Evolutionary conservation across 2,888 invertebrate species (phyloP), one percentile per base, ranked within the genome.

Genomic region (Thereva unica): DNA sequence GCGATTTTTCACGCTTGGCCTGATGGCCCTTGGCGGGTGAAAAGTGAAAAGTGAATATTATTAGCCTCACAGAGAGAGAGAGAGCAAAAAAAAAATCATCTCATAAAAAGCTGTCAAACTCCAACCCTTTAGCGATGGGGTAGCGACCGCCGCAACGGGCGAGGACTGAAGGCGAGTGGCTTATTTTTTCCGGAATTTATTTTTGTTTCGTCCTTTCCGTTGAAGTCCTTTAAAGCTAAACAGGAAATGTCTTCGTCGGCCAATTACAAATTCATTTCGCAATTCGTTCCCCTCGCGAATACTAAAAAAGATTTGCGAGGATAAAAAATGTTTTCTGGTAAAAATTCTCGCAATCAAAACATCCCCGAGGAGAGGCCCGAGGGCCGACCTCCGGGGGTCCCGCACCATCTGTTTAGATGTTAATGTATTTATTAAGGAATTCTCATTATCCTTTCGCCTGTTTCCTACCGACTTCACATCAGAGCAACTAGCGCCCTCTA

Each of bases 361-460:
- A 50, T 61, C 50, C 42, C 9, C 50, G 8, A 34, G 40, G 50
- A 50, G 23, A 42, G 40, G 5, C 41, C 38, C 4, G 35, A 50
- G 23, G 50, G 34, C 23, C 23, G 2, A 23, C 23, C 23, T 23
- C 23, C 23, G 23, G 23, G 23, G 23, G 23, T 23, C 61, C 41
- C 41, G 41, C 61, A 50, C 50, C 61, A 61, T 54, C 61, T 61
- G 53, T 61, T 67, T 61, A 67, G 59, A 67, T 67, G 67, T 67
- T 67, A 67, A 67, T 67, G 67, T 67, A 67, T 67, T 67, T 67
- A 67, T 67, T 67, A 67, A 54, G 45, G 61, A 67, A 53, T 67
- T 57, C 47, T 67, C 54, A 61, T 67, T 67, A 66, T 53, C 66
- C 66, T 54, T 66, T 66, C 52, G 56, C 66, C 54, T 53, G 59